These are phyloP conservation scores for Nilaparvata lugens DNA, from an alignment of 1,140 invertebrate species.

Conservation along the genomic window DNA sequence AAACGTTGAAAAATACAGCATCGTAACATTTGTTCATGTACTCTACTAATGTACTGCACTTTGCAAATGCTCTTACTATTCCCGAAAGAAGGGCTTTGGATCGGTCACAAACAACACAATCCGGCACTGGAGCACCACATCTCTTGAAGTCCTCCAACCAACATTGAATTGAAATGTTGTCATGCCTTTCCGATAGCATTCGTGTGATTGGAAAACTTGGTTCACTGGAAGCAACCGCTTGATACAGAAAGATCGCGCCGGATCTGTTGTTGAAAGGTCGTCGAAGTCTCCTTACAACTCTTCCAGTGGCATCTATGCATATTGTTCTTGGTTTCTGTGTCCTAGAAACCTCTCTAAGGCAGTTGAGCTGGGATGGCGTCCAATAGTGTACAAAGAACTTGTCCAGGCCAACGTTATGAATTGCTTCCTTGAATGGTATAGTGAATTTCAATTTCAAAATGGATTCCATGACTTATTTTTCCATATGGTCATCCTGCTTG, in stretches of 20 bases:
- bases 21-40: slow-evolving; percentile 15
- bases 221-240: background rate
- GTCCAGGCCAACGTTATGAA: slow-evolving; percentile 11
- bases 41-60: slow-evolving; percentile 19
- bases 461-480: too few species aligned
- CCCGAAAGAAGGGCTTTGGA: slow-evolving; percentile 13
- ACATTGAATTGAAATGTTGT: slow-evolving; percentile 18
- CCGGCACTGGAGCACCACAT: slow-evolving; percentile 20
- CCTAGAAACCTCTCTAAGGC: background rate
- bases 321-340: background rate
- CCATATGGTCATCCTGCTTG: background rate
- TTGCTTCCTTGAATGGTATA: background rate
- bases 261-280: background rate
- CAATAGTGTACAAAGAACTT: slow-evolving; percentile 13
- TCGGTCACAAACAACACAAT: slow-evolving; percentile 20
- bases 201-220: slow-evolving; percentile 16
- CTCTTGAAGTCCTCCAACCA: slow-evolving; percentile 23
- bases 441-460: background rate
- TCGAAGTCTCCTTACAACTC: slow-evolving; percentile 8
- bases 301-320: slow-evolving; percentile 18
- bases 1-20: background rate
- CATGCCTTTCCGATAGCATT: slow-evolving; percentile 21
- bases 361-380: slow-evolving; percentile 7
- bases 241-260: slow-evolving; percentile 20
- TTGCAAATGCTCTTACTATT: background rate